Conservation (phyloP, 1,140 invertebrate species). For the Chrysoperla carnea region DNA sequence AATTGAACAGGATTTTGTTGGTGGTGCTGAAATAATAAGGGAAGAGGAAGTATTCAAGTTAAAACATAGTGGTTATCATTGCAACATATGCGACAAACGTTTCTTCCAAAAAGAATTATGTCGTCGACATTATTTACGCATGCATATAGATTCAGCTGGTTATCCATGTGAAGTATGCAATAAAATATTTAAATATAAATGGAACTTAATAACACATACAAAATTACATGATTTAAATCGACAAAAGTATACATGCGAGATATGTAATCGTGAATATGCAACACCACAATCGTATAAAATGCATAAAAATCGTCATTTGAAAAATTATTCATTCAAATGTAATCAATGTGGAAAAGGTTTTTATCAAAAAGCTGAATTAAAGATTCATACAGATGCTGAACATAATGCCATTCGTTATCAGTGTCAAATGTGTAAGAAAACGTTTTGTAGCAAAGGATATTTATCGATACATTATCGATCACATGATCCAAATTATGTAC, state of each 20-base stretch:
- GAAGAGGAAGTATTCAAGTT: neutral
- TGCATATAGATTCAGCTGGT: conserved; percentile 1
- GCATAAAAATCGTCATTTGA: conserved; percentile 23
- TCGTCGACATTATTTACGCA: neutral
- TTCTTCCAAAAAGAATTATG: neutral
- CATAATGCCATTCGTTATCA: conserved; percentile 3
- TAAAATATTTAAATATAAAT: neutral
- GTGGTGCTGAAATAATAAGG: neutral
- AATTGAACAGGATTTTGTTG: neutral
- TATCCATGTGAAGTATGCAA: conserved; percentile 2
- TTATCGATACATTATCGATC: neutral
- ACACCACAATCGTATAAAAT: conserved; percentile 22
- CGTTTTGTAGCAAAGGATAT: neutral
- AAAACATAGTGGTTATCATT: neutral
- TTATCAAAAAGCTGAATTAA: conserved; percentile 2
- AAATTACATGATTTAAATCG: conserved; percentile 2
- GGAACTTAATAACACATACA: neutral
- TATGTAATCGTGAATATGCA: conserved; percentile 23
- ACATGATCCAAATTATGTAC: neutral
- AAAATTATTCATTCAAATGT: conserved; percentile 10
- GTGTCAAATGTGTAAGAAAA: neutral
- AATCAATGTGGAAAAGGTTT: neutral
- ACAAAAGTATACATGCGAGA: conserved; percentile 22
- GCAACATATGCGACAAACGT: neutral
- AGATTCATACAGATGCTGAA: conserved; percentile 1